These are phyloP conservation scores for Pristionchus maxplancki DNA, from an alignment of 2,888 invertebrate genomes.

Conservation along the genomic window DNA sequence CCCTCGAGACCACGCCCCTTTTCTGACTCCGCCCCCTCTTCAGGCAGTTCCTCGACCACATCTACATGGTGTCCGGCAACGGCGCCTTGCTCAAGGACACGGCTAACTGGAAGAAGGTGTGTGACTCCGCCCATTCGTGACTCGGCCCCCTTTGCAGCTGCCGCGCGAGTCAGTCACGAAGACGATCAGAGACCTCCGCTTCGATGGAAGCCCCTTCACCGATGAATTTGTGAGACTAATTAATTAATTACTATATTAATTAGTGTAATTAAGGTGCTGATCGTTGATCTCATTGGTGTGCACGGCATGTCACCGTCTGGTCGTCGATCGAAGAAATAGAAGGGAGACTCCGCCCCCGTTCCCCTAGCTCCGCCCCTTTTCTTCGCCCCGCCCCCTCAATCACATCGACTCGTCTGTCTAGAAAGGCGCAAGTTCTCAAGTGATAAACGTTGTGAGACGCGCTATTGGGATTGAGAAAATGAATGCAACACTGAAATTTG, in stretches of 20 bases:
- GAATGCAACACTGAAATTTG: not conserved
- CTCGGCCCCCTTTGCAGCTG: conserved; percentile 16
- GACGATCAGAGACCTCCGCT: conserved; percentile 17
- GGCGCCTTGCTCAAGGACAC: not conserved
- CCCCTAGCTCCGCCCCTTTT: not conserved
- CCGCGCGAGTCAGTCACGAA: not conserved
- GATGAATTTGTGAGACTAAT: conserved; percentile 10
- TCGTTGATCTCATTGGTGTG: conserved; percentile 39
- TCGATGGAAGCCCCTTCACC: not conserved
- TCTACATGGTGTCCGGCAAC: conserved; percentile 5
- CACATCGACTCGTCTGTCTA: conserved; percentile 39
- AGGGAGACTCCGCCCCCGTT: not conserved
- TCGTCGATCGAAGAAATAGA: not conserved
- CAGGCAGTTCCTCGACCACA: conserved; percentile 12
- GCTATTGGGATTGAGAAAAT: not conserved
- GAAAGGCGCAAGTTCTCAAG: conserved; percentile 43
- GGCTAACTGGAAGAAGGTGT: conserved; percentile 39
- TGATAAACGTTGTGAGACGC: conserved; percentile 36
- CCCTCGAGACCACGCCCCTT: not conserved
- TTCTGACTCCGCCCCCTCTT: not conserved
- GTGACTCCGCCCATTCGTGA: not conserved
- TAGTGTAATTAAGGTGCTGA: not conserved
- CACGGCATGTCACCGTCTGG: not conserved
- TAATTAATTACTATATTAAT: not conserved
- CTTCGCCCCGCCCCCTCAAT: not conserved